Base-by-base conservation (phyloP, 2,888 invertebrate genomes). In the Hemistola chrysoprasaria region DNA sequence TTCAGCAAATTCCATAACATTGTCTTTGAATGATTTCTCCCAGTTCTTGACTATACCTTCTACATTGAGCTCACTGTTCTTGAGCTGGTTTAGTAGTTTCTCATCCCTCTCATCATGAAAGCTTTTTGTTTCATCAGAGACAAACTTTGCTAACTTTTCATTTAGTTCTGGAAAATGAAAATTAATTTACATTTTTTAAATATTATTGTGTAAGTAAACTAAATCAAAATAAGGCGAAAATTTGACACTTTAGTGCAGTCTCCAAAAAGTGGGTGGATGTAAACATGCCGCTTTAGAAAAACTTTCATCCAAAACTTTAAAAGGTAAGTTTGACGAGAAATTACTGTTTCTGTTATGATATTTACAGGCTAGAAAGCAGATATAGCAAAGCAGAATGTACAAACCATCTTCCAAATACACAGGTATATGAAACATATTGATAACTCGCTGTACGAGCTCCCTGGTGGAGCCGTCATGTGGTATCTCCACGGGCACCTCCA, bases 1-100 rank as follows among this genome's bases (percentile, higher is more conserved):
- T 65, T 95, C 95, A 0, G 96, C 95, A 90, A 94, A 96, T 64
- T 95, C 95, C 28, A 94, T 90, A 6, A 96, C 93, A 81, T 97
- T 96, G 67, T 95, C 92, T 48, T 93, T 94, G 71, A 95, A 96
- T 4, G 92, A 78, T 52, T 93, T 94, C 67, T 96, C 96, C 92
- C 95, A 96, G 60, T 92, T 91, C 62, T 93, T 93, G 1, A 95
- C 93, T 7, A 95, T 89, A 11, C 93, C 92, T 60, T 97, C 96
- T 1, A 94, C 84, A 67, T 94, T 93, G 0, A 93, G 73, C 40
- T 92, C 90, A 40, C 92, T 92, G 56, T 89, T 90, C 52, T 91
- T 92, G 0, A 92, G 90, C 38, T 91, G 90, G 31, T 91, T 83
- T 0, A 95, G 76, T 0, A 93, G 72, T 38, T 89, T 90, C 39